These are phyloP conservation scores for Acrobasis repandana DNA, from an alignment of 2,888 invertebrate species.

Conservation along the genomic window DNA sequence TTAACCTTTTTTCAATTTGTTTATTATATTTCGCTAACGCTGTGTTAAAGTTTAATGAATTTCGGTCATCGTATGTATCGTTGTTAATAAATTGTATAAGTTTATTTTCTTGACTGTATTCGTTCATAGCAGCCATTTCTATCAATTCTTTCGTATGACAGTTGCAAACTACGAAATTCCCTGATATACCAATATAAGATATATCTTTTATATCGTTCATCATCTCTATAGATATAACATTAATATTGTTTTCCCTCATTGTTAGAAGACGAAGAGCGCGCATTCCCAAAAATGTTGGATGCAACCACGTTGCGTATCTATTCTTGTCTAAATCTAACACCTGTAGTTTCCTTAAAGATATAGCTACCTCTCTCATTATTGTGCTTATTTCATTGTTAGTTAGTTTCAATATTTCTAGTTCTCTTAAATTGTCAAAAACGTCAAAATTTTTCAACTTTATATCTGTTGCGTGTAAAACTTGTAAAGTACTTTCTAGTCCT, in stretches of 20 bases:
- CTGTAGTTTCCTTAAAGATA: conserved; percentile 60
- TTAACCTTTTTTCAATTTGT: conserved; percentile 39
- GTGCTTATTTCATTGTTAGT: conserved; percentile 73
- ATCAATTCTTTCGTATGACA: conserved; percentile 80
- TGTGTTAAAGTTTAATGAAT: conserved; percentile 22
- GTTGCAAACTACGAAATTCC: conserved; percentile 84
- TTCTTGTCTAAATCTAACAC: conserved; percentile 80
- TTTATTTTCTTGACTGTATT: conserved; percentile 23
- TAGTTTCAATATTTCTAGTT: conserved; percentile 74
- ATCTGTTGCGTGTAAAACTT: conserved; percentile 70
- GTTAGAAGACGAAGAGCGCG: conserved; percentile 65
- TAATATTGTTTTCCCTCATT: conserved; percentile 80
- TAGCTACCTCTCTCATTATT: conserved; percentile 51
- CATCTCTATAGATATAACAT: conserved; percentile 81
- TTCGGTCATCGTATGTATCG: background rate
- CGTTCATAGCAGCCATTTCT: conserved; percentile 56
- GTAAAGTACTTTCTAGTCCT: conserved; percentile 65
- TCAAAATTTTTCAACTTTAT: conserved; percentile 61
- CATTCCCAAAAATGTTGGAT: conserved; percentile 59
- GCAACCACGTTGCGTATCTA: conserved; percentile 81
- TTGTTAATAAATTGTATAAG: background rate
- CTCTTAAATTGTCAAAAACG: conserved; percentile 58
- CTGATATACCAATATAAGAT: conserved; percentile 74
- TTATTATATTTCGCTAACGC: conserved; percentile 49
- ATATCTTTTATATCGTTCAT: conserved; percentile 75